phyloP scores from a whole-genome alignment of 2,113 vertebrate genomes.

The Xiphophorus maculatus region DNA sequence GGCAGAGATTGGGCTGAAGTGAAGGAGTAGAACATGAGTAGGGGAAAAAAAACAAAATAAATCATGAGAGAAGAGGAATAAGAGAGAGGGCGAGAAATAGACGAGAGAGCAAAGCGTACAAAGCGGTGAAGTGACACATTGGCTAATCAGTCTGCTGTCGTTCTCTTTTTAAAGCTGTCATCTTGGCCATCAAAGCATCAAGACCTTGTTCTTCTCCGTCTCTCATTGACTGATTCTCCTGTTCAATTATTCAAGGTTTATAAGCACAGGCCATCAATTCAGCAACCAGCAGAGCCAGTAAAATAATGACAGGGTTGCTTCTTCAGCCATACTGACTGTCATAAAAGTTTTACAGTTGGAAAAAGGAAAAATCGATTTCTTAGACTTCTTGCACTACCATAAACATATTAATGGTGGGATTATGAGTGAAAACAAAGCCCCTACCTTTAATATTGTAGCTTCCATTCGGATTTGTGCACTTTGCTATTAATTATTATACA shows the following conservation, averaged over 20 bases:
- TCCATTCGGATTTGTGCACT: background rate
- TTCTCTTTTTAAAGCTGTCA: constrained; percentile 72
- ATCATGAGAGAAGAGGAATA: constrained; percentile 8
- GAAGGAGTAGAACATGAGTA: constrained; percentile 22
- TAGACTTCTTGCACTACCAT: constrained; percentile 45
- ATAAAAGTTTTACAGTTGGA: constrained; percentile 76
- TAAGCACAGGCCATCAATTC: constrained; percentile 77
- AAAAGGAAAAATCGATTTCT: constrained; percentile 75
- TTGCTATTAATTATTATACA: background rate
- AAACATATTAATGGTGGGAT: constrained; percentile 72
- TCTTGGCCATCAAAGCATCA: constrained; percentile 67
- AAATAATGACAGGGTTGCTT: constrained; percentile 70
- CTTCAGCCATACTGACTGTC: constrained; percentile 67
- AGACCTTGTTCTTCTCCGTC: constrained; percentile 56
- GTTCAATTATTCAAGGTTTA: constrained; percentile 81
- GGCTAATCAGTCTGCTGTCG: constrained; percentile 68
- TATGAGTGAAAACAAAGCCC: constrained; percentile 37
- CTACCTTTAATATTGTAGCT: background rate
- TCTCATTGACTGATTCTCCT: constrained; percentile 71
- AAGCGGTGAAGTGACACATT: constrained; percentile 51
- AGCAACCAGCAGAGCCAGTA: constrained; percentile 64
- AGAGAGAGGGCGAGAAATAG: constrained; percentile 24
- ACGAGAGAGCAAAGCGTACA: constrained; percentile 32
- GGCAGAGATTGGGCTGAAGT: constrained; percentile 14
- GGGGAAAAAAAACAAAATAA: background rate